Evolutionary conservation across 2,797 vertebrate species (phyloP), one percentile per base, ranked within the genome.

Genomic region (Sylvilagus floridanus): DNA sequence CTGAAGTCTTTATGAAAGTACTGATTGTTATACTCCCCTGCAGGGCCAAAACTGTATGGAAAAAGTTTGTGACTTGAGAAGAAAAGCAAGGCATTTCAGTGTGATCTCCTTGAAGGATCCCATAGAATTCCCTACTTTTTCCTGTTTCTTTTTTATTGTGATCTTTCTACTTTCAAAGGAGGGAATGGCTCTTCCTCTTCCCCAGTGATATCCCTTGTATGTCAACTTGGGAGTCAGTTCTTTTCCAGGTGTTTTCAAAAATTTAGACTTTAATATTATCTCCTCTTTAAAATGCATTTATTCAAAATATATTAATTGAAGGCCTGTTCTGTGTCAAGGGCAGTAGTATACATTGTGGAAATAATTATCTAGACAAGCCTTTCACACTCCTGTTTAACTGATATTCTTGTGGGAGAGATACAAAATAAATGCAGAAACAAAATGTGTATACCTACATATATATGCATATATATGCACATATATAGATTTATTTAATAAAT

Each of bases 351-450:
- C 57, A 32, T 50, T 91, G 78, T 57, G 42, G 65, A 93, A 88
- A 78, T 93, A 66, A 57, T 72, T 8, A 77, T 37, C 88, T 91
- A 84, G 26, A 78, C 14, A 84, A 72, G 5, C 5, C 88, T 88
- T 24, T 16, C 84, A 10, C 77, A 79, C 50, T 95, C 7, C 28
- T 47, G 16, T 76, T 42, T 42, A 76, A 81, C 10, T 14, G 76
- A 83, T 1, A n/a, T 77, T 83, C 30, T 93, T 82, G 8, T 87
- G 35, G 71, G 57, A 83, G 54, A 91, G 86, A 77, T 77, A 72
- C 16, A 83, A 37, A 77, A 75, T 65, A 83, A 84, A 62, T 50
- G 47, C 47, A 68, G 60, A 81, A 95, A 89, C 6, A 90, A 90
- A 92, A 30, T 69, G 0, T 81, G 28, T 9, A 62, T 84, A 10